These are phyloP conservation scores for Macrostomum lignano DNA, from an alignment of 1,140 invertebrate genomes.

Conservation along the genomic window DNA sequence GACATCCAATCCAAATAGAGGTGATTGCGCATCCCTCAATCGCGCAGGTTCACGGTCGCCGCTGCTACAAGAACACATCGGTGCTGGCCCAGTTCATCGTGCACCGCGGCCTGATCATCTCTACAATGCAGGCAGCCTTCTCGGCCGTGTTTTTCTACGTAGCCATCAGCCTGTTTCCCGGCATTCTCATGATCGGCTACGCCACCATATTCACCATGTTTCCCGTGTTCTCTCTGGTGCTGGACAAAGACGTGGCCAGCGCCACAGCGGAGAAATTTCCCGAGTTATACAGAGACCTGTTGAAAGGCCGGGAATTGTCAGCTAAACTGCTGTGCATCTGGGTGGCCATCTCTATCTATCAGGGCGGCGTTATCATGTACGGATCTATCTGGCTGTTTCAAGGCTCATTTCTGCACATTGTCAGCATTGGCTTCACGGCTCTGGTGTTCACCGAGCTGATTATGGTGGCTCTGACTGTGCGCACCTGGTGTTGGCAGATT, in stretches of 20 bases:
- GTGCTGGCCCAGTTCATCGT: constrained; percentile 90
- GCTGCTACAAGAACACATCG: constrained; percentile 71
- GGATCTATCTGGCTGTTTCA: constrained; percentile 82
- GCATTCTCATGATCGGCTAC: constrained; percentile 82
- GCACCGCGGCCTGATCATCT: constrained; percentile 85
- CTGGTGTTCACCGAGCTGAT: constrained; percentile 84
- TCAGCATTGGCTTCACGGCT: constrained; percentile 88
- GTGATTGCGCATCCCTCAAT: too few relatives aligned
- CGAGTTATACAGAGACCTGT: constrained; percentile 82
- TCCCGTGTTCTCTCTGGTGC: constrained; percentile 66
- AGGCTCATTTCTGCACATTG: constrained; percentile 86
- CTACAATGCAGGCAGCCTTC: constrained; percentile 93
- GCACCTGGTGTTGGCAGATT: constrained; percentile 50
- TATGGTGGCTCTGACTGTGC: constrained; percentile 83
- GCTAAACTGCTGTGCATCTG: constrained; percentile 98
- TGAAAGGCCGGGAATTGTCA: constrained; percentile 40
- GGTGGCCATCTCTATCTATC: constrained; percentile 92
- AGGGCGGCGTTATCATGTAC: constrained; percentile 98
- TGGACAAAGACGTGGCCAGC: constrained; percentile 81
- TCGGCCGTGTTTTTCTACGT: constrained; percentile 94
- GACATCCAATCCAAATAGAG: too few relatives aligned
- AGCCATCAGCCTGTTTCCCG: constrained; percentile 81
- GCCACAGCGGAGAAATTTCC: constrained; percentile 73
- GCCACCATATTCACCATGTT: constrained; percentile 92
- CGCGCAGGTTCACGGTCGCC: constrained; percentile 3